Percentiles rank a stretch among this genome's conserved stretches.
phyloP scores from a whole-genome alignment of 2,113 vertebrate species.

The Blennius ocellaris region DNA sequence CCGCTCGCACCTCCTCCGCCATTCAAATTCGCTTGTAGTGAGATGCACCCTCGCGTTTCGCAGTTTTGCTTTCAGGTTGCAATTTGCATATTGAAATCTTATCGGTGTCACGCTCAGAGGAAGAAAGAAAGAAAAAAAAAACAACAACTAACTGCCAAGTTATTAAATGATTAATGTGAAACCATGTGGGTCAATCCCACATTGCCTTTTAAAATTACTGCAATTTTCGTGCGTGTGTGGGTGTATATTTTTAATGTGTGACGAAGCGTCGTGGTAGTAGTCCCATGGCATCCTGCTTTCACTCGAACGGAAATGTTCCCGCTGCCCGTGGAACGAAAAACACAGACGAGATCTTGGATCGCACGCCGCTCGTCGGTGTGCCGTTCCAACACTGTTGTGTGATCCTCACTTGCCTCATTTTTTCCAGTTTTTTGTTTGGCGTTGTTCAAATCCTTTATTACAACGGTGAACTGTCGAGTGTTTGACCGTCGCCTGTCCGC shows the following conservation, averaged over 20 bases:
- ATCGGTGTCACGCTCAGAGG: conserved; percentile 50
- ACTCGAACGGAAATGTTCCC: conserved; percentile 58
- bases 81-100: conserved; percentile 58
- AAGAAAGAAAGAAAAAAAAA: conserved; percentile 32
- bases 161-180: conserved; percentile 32
- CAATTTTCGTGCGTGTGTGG: conserved; percentile 64
- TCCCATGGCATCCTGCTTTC: conserved; percentile 48
- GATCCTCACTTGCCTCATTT: conserved; percentile 40
- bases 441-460: conserved; percentile 41
- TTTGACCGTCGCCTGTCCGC: conserved; percentile 44
- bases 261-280: conserved; percentile 66
- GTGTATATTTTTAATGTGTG: conserved; percentile 58
- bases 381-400: conserved; percentile 42
- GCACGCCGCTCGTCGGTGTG: conserved; percentile 33
- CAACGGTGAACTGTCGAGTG: conserved; percentile 44
- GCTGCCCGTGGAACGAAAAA: conserved; percentile 31
- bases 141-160: conserved; percentile 68
- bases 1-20: conserved; percentile 50
- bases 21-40: conserved; percentile 36
- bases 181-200: conserved; percentile 53
- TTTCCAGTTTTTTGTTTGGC: conserved; percentile 40
- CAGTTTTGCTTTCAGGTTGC: conserved; percentile 45
- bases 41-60: conserved; percentile 41
- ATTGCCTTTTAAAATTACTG: conserved; percentile 73
- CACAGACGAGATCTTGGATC: conserved; percentile 31